A percentile compares a stretch with the other conserved stretches of the same genome.
Evolutionary conservation across 1,140 invertebrate species (phyloP).

Genomic region (Drosophila ohnishii): DNA sequence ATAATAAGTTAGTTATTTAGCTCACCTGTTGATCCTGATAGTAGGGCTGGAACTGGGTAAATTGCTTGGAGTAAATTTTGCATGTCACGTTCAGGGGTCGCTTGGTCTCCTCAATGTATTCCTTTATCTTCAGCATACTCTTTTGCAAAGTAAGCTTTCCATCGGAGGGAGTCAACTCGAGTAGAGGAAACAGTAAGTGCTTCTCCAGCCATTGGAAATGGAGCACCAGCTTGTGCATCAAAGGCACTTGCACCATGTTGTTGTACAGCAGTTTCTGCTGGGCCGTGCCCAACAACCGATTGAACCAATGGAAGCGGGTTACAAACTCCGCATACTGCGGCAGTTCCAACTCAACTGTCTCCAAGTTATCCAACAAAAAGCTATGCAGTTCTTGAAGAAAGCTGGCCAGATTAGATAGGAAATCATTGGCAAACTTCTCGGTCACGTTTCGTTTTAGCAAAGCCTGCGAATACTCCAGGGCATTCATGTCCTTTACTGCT

Average conservation of each 20-base stretch:
- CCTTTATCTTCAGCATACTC: conserved; percentile 26
- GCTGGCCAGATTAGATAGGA: conserved; percentile 44
- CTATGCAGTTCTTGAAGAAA: conserved; percentile 50
- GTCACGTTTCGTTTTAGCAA: conserved; percentile 41
- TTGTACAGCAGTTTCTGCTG: conserved; percentile 58
- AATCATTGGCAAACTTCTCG: conserved; percentile 65
- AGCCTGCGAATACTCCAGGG: conserved; percentile 74
- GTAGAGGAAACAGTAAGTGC: conserved; percentile 46
- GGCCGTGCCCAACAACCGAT: conserved; percentile 59
- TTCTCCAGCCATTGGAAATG: conserved; percentile 82
- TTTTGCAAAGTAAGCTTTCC: background rate
- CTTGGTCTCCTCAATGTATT: conserved; percentile 56
- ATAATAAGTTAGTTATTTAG: background rate
- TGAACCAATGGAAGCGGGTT: conserved; percentile 68
- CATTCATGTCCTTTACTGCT: conserved; percentile 49
- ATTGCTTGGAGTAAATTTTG: conserved; percentile 73
- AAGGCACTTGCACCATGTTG: conserved; percentile 58
- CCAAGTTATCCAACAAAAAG: conserved; percentile 31
- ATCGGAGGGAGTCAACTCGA: background rate
- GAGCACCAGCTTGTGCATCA: conserved; percentile 77
- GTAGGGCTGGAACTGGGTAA: conserved; percentile 72
- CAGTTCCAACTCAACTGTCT: conserved; percentile 32
- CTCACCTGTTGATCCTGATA: conserved; percentile 70
- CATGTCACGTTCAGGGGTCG: conserved; percentile 67
- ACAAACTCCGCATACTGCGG: conserved; percentile 45